Conservation (phyloP, 2,888 invertebrate species). For the Strigamia transsilvanica region DNA sequence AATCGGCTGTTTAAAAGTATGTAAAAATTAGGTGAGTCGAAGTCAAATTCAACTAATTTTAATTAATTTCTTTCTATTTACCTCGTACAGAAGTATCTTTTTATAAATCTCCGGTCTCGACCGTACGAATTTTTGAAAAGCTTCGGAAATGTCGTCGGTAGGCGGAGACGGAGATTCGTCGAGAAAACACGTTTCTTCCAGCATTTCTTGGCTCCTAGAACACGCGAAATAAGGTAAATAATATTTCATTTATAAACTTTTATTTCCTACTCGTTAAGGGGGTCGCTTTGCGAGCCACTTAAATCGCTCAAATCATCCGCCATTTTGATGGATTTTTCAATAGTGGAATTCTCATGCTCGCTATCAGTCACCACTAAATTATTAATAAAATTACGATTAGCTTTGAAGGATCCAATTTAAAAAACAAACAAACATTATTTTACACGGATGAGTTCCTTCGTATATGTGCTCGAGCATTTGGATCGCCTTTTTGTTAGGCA, state of each 20-base stretch:
- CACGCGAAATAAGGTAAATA: neutral
- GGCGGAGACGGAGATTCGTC: neutral
- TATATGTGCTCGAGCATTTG: constrained; percentile 69
- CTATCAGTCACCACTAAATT: constrained; percentile 58
- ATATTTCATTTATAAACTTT: neutral
- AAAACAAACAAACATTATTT: constrained; percentile 54
- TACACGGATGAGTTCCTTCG: constrained; percentile 68
- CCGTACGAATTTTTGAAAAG: constrained; percentile 62
- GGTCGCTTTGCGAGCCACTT: neutral
- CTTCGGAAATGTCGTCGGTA: constrained; percentile 55
- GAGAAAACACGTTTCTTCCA: neutral
- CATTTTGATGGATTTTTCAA: constrained; percentile 46
- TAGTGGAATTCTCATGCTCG: constrained; percentile 55
- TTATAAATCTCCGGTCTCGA: constrained; percentile 64
- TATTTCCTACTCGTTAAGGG: neutral
- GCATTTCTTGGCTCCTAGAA: neutral
- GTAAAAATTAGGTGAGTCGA: constrained; percentile 31
- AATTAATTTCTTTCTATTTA: constrained; percentile 56
- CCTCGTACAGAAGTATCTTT: constrained; percentile 67
- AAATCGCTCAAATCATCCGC: neutral
- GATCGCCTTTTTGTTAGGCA: constrained; percentile 68
- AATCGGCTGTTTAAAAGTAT: constrained; percentile 58
- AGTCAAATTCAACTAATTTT: constrained; percentile 60
- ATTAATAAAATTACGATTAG: neutral
- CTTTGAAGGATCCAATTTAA: too few species aligned